A percentile compares a stretch with the other conserved stretches of the same genome.
Conservation (phyloP, 2,888 invertebrate genomes). For the Beris morrisii region DNA sequence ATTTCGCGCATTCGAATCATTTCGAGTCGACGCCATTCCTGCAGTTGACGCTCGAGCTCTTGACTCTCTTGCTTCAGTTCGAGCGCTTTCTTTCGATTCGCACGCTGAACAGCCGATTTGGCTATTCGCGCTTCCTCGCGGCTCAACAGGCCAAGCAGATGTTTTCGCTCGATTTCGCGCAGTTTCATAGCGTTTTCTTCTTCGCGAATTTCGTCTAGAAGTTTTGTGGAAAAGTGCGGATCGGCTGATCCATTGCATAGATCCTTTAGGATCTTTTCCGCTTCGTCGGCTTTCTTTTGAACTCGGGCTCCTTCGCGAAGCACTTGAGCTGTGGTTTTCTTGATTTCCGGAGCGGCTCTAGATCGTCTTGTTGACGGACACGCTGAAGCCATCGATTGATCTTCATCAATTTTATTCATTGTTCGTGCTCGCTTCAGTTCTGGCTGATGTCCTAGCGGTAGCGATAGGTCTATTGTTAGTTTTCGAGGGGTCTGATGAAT, state of each 20-base stretch:
- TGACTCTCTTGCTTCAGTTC: slow-evolving; percentile 59
- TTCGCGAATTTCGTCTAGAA: slow-evolving; percentile 58
- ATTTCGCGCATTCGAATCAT: slow-evolving; percentile 40
- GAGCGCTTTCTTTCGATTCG: slow-evolving; percentile 42
- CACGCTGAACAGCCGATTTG: slow-evolving; percentile 61
- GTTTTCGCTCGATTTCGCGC: slow-evolving; percentile 62
- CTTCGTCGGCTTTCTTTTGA: slow-evolving; percentile 57
- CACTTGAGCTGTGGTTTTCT: slow-evolving; percentile 59
- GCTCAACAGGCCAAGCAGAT: slow-evolving; percentile 61
- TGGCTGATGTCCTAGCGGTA: slow-evolving; percentile 9
- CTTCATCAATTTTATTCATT: slow-evolving; percentile 22
- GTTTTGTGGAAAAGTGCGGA: slow-evolving; percentile 54
- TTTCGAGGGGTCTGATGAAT: too few species aligned
- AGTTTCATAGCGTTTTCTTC: slow-evolving; percentile 58
- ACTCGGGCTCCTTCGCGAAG: slow-evolving; percentile 60
- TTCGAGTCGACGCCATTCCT: slow-evolving; percentile 59
- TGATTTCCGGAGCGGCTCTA: slow-evolving; percentile 44
- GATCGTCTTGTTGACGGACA: slow-evolving; percentile 6
- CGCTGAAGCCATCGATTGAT: slow-evolving; percentile 3
- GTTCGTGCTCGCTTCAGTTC: slow-evolving; percentile 2
- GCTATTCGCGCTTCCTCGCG: slow-evolving; percentile 64
- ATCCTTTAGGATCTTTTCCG: slow-evolving; percentile 59
- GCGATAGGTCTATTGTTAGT: slow-evolving; percentile 1
- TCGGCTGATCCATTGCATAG: slow-evolving; percentile 58
- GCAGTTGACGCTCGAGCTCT: slow-evolving; percentile 58